A percentile compares a stretch with the other conserved stretches of the same genome.
Evolutionary conservation across 2,113 vertebrate species (phyloP).

Genomic region (Orycteropus afer): DNA sequence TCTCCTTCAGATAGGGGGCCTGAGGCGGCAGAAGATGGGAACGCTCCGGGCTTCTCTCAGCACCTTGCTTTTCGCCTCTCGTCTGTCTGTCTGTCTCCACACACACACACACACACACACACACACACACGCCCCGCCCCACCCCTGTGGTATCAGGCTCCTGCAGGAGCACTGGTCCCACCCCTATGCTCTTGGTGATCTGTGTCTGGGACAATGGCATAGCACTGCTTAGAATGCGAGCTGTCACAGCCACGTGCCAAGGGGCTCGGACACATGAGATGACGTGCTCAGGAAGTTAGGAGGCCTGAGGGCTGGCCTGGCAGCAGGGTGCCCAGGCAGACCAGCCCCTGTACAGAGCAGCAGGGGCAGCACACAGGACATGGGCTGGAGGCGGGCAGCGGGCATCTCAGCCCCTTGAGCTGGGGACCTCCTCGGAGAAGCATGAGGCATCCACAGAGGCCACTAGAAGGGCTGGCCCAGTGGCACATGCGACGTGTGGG

Average conservation of each 20-base stretch:
- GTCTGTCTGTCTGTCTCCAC: background rate
- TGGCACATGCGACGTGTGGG: background rate
- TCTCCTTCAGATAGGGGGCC: too few relatives aligned
- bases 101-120: background rate
- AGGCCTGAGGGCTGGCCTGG: background rate
- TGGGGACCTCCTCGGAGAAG: background rate
- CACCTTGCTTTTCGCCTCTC: background rate
- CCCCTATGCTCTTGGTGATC: background rate
- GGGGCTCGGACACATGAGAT: background rate
- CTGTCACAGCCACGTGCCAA: background rate
- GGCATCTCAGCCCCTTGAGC: background rate
- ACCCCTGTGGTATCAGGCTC: background rate
- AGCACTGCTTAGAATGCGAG: too few relatives aligned
- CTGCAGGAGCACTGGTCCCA: accelerated
- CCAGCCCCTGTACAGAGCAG: background rate
- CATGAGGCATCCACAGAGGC: background rate
- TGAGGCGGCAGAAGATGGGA: background rate
- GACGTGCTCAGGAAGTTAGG: background rate
- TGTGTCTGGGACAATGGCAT: too few relatives aligned
- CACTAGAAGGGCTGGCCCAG: too few relatives aligned
- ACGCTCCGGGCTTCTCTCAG: background rate
- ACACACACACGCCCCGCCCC: background rate
- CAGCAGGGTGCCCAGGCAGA: background rate
- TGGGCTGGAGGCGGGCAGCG: background rate
- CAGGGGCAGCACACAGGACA: background rate